Evolutionary conservation across 2,888 invertebrate genomes (phyloP), one percentile per base, ranked within the genome.

Genomic region (Harpagoxenus sublaevis): DNA sequence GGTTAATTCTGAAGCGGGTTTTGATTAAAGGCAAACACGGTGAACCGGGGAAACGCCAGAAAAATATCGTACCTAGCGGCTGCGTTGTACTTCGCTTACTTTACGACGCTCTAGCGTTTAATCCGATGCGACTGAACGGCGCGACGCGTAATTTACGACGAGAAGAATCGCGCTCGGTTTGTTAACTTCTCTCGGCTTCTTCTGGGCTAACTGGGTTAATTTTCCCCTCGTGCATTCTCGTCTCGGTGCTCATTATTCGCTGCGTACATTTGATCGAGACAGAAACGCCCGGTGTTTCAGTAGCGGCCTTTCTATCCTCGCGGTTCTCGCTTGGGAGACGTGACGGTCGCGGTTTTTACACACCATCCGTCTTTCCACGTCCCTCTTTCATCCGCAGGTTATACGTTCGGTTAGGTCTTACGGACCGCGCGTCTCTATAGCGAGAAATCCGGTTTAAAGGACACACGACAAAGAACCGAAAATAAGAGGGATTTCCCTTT

Each of bases 401-500:
- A n/a, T 9, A 79, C n/a, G 73, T 60, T 57, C 57, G 23, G 45
- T 60, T 23, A 23, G 57, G 3, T 62, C 42, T 73, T 28, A 48
- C 45, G 51, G n/a, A 45, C 12, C 51, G 6, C 12, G 45, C 63
- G 12, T 45, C 10, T 55, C 15, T 45, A 45, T 48, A 55, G 31
- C 31, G 68, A n/a, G 55, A 75, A 83, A 83, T 68, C 70, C 70
- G 70, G 70, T 84, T 82, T 83, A 75, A 83, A 84, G 45, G 68
- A 83, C 53, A 23, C 68, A 10, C 68, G 51, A 65, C 66, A 74
- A 83, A 75, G 42, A 82, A 53, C 42, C 55, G 81, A 57, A 48
- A 81, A 81, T 53, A 48, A 73, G 73, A 73, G 57, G 15, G 60
- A 73, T 57, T 71, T 62, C 23, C 45, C 45, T 15, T 35, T 63